Conservation (phyloP, 1,140 invertebrate species). For the Oncopodura yosiiana region DNA sequence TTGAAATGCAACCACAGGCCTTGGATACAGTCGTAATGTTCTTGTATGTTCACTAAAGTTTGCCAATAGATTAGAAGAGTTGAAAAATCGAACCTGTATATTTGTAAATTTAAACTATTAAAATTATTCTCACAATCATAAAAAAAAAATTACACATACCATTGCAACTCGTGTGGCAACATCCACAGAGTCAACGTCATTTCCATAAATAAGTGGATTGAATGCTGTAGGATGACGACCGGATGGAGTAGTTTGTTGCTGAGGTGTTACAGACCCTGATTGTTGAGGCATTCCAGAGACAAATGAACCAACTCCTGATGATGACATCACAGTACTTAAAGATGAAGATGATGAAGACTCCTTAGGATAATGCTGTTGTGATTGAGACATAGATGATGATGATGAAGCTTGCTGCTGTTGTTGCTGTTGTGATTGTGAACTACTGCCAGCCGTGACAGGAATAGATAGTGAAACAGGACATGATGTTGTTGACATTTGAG, state of each 20-base stretch:
- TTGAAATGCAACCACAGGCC: constrained; percentile 97
- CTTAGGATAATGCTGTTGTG: background rate
- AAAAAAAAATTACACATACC: constrained; percentile 49
- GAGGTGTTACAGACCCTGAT: background rate
- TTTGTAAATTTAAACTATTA: background rate
- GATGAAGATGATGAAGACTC: background rate
- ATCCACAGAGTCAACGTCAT: constrained; percentile 95
- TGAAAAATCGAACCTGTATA: constrained; percentile 85
- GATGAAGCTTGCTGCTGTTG: background rate
- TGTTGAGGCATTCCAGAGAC: background rate
- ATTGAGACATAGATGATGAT: background rate
- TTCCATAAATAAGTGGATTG: constrained; percentile 87
- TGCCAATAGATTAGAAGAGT: constrained; percentile 89
- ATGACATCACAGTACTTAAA: background rate
- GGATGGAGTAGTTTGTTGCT: background rate
- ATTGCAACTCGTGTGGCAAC: constrained; percentile 97
- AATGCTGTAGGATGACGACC: constrained; percentile 40
- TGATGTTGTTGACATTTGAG: background rate
- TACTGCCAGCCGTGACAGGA: too few species aligned
- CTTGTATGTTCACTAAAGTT: constrained; percentile 97
- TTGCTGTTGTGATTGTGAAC: background rate
- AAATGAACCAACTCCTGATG: background rate
- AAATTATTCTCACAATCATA: background rate
- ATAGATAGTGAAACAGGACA: background rate
- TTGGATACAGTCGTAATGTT: constrained; percentile 87